These are phyloP conservation scores for Tipula confusa DNA, from an alignment of 2,888 invertebrate species.

Conservation along the genomic window DNA sequence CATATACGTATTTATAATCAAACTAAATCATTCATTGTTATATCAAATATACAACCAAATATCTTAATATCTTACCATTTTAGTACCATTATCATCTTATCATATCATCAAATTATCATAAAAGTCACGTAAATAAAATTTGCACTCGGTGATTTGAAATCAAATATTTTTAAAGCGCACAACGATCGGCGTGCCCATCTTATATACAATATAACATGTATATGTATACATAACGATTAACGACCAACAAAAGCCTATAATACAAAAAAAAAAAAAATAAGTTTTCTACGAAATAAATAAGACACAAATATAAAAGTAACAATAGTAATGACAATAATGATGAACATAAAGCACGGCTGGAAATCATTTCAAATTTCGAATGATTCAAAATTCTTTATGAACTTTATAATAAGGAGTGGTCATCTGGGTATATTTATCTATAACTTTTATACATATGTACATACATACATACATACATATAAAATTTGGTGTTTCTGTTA, in stretches of 20 bases:
- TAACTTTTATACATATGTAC: neutral
- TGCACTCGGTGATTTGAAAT: neutral
- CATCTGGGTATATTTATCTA: too few species aligned
- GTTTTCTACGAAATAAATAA: neutral
- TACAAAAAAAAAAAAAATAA: neutral
- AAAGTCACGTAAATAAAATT: neutral
- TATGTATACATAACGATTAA: too few species aligned
- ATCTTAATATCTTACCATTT: neutral
- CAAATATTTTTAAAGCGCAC: neutral
- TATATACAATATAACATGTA: too few species aligned
- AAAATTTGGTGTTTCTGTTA: neutral
- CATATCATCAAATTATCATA: constrained; percentile 25
- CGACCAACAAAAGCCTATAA: neutral
- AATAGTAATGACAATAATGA: constrained; percentile 25
- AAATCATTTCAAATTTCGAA: neutral
- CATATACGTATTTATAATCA: neutral
- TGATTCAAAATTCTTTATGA: neutral
- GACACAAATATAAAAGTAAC: neutral
- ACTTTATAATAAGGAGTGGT: neutral
- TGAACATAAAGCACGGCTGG: constrained; percentile 15
- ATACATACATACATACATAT: neutral
- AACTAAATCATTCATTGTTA: neutral
- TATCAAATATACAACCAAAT: neutral
- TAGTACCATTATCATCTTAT: constrained; percentile 3
- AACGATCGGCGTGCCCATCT: neutral